Percentiles rank a stretch among this genome's conserved stretches.
Evolutionary conservation across 2,113 vertebrate species (phyloP).

Genomic region (Mugil cephalus): DNA sequence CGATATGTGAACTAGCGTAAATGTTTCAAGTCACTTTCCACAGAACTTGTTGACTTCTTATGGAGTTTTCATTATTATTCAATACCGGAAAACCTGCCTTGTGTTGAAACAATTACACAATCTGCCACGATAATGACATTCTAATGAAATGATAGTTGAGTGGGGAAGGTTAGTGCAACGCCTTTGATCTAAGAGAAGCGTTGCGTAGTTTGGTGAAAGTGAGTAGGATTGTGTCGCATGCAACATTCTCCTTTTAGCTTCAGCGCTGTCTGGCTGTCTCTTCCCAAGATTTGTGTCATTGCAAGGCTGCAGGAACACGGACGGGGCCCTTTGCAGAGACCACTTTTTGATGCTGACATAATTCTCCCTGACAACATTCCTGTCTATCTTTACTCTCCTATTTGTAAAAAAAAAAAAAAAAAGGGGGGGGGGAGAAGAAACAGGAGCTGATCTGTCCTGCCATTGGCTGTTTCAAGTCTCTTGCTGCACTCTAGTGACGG

Average conservation of each 20-base stretch:
- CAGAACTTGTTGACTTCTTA: too few species aligned
- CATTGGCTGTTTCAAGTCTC: conserved; percentile 18
- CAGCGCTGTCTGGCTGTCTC: not conserved
- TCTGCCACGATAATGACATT: not conserved
- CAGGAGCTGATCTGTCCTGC: conserved; percentile 2
- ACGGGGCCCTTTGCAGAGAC: not conserved
- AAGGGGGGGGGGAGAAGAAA: not conserved
- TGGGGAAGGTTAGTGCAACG: conserved; percentile 1
- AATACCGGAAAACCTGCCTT: not conserved
- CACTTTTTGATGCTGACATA: not conserved
- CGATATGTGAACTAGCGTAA: not conserved
- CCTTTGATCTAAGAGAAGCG: not conserved
- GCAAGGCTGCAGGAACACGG: not conserved
- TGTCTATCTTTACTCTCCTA: conserved; percentile 28
- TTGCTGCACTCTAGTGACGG: conserved; percentile 17
- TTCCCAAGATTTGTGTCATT: not conserved
- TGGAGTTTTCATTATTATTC: too few species aligned
- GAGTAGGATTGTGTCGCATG: not conserved
- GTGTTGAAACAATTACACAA: conserved; percentile 12
- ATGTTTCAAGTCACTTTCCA: not conserved
- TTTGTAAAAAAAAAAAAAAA: conserved; percentile 24
- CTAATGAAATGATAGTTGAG: not conserved
- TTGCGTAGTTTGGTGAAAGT: not conserved
- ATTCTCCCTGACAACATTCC: conserved; percentile 21
- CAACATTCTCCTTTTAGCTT: not conserved